A percentile compares a stretch with the other conserved stretches of the same genome.
Conservation (phyloP, 2,888 invertebrate species). For the Antheraea assamensis region DNA sequence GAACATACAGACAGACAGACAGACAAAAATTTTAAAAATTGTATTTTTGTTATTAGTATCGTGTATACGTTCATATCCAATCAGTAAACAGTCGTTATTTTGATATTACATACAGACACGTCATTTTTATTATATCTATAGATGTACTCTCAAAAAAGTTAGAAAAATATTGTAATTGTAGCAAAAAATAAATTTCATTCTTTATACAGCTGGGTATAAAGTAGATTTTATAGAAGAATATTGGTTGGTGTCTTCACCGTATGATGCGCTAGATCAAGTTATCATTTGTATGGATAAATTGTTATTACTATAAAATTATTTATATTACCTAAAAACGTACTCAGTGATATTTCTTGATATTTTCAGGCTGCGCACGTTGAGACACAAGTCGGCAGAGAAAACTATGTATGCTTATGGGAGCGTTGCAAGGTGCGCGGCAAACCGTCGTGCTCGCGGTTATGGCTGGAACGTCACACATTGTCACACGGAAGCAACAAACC, state of each 20-base stretch:
- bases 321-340: neutral
- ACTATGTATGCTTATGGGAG: constrained; percentile 95
- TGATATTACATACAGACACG: too few relatives aligned
- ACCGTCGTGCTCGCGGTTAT: constrained; percentile 94
- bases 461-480: constrained; percentile 96
- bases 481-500: constrained; percentile 96
- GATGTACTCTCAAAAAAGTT: neutral
- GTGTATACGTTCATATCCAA: too few relatives aligned
- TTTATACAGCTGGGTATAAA: neutral
- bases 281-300: neutral
- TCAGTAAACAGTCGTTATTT: too few relatives aligned
- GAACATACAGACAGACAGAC: too few relatives aligned
- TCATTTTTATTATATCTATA: too few relatives aligned
- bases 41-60: too few relatives aligned
- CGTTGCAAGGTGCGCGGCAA: constrained; percentile 97
- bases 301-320: neutral
- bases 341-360: neutral
- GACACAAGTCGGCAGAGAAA: constrained; percentile 91
- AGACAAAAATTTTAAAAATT: too few relatives aligned
- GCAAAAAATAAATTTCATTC: neutral
- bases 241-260: too few relatives aligned
- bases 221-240: neutral
- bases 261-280: too few relatives aligned
- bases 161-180: neutral
- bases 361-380: constrained; percentile 91